A percentile compares a stretch with the other conserved stretches of the same genome.
phyloP scores from a whole-genome alignment of 2,888 invertebrate genomes.

The Phymatocera aterrima region DNA sequence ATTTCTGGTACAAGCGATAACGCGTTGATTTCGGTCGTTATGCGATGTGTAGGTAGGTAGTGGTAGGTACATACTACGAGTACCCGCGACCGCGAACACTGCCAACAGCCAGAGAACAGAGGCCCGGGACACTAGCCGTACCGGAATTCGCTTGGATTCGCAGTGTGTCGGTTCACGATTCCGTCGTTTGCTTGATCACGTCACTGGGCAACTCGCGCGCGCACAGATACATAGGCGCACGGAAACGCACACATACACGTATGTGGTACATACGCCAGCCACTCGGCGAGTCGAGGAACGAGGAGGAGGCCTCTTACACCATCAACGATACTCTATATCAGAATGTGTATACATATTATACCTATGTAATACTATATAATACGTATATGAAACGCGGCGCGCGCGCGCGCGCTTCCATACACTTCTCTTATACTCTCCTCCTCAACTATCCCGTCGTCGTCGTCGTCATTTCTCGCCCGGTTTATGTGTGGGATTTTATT shows the following conservation, averaged over 20 bases:
- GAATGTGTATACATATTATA: too few species aligned
- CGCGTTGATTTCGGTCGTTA: neutral
- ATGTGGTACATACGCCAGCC: slow-evolving; percentile 57
- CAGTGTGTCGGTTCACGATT: slow-evolving; percentile 43
- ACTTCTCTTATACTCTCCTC: slow-evolving; percentile 53
- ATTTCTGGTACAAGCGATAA: slow-evolving; percentile 1
- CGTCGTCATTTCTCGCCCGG: slow-evolving; percentile 37
- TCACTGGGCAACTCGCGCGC: slow-evolving; percentile 48
- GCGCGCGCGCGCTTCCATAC: slow-evolving; percentile 40
- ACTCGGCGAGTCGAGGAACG: too few species aligned
- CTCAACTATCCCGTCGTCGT: slow-evolving; percentile 30
- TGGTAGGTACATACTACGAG: too few species aligned
- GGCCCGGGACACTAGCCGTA: slow-evolving; percentile 42
- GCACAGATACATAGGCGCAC: slow-evolving; percentile 48
- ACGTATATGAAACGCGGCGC: too few species aligned
- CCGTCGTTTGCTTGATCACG: slow-evolving; percentile 44
- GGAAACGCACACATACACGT: slow-evolving; percentile 43
- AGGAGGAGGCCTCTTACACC: too few species aligned
- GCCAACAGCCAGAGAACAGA: neutral
- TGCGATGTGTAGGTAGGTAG: neutral
- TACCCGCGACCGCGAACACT: neutral
- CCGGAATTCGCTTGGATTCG: slow-evolving; percentile 45
- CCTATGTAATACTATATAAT: too few species aligned
- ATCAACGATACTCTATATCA: too few species aligned
- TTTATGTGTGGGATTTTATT: slow-evolving; percentile 19